Conservation (phyloP, 2,797 vertebrate genomes). For the Macrochelys suwanniensis region DNA sequence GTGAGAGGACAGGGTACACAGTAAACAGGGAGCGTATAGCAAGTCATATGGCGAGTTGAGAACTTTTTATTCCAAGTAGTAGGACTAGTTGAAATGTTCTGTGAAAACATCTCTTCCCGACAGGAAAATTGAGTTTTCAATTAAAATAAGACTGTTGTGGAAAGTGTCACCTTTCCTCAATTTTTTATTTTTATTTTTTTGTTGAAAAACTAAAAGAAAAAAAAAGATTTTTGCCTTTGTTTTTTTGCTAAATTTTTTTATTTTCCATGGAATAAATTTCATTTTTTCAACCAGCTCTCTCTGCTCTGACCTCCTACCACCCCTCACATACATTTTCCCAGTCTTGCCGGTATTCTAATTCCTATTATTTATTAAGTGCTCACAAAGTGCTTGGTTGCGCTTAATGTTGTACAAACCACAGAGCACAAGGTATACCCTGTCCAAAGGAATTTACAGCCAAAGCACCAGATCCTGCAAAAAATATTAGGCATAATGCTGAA, state of each 20-base stretch:
- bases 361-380: neutral
- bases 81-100: neutral
- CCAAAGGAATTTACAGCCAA: no score
- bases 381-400: neutral
- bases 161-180: neutral
- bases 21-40: neutral
- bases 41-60: neutral
- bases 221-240: no score
- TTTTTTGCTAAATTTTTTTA: neutral
- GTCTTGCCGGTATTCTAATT: neutral
- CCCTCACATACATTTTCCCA: neutral
- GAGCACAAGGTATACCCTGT: neutral
- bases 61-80: constrained; percentile 20
- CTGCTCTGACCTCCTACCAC: neutral
- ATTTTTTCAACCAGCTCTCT: neutral
- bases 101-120: neutral
- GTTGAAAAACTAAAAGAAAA: neutral
- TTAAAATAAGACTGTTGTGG: constrained; percentile 34
- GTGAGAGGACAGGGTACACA: neutral
- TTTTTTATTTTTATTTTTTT: neutral
- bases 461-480: neutral
- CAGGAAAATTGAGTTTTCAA: constrained; percentile 9
- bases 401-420: neutral
- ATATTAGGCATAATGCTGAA: neutral
- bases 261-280: neutral